Base-by-base conservation (phyloP, 2,888 invertebrate genomes). In the Drosophila picticornis region DNA sequence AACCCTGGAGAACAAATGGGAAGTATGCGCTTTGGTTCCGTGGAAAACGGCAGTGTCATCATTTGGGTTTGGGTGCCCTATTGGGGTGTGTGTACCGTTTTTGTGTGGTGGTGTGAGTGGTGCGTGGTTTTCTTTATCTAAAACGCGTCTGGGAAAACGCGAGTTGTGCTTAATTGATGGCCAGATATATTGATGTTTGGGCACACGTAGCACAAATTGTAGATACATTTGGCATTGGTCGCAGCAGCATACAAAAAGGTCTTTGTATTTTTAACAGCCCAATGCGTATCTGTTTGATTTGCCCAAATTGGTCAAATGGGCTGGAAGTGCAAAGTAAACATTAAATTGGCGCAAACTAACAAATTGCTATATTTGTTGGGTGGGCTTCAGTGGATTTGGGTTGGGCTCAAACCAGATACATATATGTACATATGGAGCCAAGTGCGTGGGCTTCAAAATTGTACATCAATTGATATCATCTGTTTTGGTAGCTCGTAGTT, bases 281-380 rank as follows among this genome's bases (percentile, higher is more conserved):
- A 58, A 75, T 82, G 63, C 56, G 75, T 79, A 70, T 79, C 72
- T 74, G 65, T 83, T 85, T 75, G 86, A 68, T 81, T 79, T 82
- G 60, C 58, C 81, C 85, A 67, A 88, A 84, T 65, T 77, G 72
- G 66, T 67, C 52, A 72, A 70, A 70, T 69, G 67, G 72, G 72
- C 59, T 70, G 59, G 75, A 87, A 89, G 87, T 87, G 87, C 87
- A 87, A 89, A 84, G 78, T 85, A 77, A 88, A 88, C 90, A 88
- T 84, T 82, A 85, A 89, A 88, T 89, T 89, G 84, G 85, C 85
- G 87, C 81, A 85, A 88, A 88, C 84, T 80, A 82, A 89, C 90
- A 81, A 83, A 85, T 75, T 72, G 64, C 61, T 65, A 66, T 48
- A 60, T 73, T 68, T 77, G 51, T 80, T 73, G 34, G 53, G 50